These are phyloP conservation scores for Campoplex capitator DNA, from an alignment of 2,888 invertebrate genomes.

Conservation along the genomic window DNA sequence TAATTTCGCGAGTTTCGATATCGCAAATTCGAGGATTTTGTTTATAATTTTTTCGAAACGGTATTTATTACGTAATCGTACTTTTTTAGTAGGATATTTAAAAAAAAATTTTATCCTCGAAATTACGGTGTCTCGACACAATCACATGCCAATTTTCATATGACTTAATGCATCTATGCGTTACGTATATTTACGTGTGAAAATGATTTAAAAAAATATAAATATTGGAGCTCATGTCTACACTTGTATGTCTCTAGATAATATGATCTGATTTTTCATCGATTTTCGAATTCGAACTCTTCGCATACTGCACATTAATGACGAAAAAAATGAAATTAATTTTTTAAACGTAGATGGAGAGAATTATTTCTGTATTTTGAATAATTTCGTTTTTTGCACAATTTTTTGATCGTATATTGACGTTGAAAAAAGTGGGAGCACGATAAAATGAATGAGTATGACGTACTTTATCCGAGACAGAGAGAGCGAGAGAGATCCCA, in stretches of 20 bases:
- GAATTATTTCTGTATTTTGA: neutral
- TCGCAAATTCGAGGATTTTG: conserved; percentile 49
- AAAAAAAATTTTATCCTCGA: conserved; percentile 33
- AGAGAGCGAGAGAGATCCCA: neutral
- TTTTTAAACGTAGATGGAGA: neutral
- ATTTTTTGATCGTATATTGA: neutral
- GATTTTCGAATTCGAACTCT: neutral
- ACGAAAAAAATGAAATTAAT: neutral
- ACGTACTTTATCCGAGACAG: conserved; percentile 22
- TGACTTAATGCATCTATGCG: conserved; percentile 66
- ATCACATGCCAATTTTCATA: conserved; percentile 59
- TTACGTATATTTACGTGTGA: conserved; percentile 55
- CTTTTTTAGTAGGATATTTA: neutral
- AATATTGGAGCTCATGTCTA: conserved; percentile 8
- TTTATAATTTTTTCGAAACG: neutral
- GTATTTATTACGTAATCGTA: neutral
- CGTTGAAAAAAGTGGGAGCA: neutral
- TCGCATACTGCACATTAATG: conserved; percentile 29
- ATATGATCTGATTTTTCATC: neutral
- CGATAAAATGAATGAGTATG: neutral
- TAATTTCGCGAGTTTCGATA: conserved; percentile 51
- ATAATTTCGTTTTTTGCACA: neutral
- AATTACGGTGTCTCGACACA: conserved; percentile 48
- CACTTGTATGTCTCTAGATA: neutral
- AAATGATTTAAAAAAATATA: conserved; percentile 43